Conservation (phyloP, 2,797 vertebrate species). For the Helicolenus hilgendorfi region DNA sequence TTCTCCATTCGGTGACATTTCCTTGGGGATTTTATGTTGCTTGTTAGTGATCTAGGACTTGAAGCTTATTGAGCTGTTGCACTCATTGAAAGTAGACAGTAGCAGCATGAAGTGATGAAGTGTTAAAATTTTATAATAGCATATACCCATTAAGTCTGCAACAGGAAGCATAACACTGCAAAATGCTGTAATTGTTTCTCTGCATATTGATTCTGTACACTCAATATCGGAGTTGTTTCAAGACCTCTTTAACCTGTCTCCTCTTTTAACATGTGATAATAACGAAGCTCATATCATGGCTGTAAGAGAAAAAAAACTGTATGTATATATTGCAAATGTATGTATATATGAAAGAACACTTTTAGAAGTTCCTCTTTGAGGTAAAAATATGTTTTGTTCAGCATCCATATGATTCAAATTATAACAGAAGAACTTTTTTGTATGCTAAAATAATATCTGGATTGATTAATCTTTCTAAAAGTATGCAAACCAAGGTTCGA, state of each 20-base stretch:
- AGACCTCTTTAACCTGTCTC: not conserved
- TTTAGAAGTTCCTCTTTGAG: not conserved
- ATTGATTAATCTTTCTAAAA: too few species aligned
- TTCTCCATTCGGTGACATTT: too few species aligned
- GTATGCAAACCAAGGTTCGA: not conserved
- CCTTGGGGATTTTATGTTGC: not conserved
- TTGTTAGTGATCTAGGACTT: not conserved
- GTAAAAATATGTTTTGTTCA: not conserved
- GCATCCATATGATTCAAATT: not conserved
- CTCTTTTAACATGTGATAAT: too few species aligned
- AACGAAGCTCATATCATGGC: too few species aligned
- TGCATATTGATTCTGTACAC: not conserved
- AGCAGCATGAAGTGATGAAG: not conserved
- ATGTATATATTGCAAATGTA: too few species aligned
- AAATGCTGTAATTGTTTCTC: not conserved
- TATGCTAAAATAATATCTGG: too few species aligned
- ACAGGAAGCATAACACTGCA: not conserved
- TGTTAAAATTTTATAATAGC: not conserved
- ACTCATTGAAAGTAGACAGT: not conserved
- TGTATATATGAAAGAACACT: too few species aligned
- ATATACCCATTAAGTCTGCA: not conserved
- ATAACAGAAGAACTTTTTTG: not conserved
- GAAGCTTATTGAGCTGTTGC: not conserved
- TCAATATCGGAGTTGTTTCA: not conserved
- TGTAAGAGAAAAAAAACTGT: too few species aligned